phyloP scores from a whole-genome alignment of 2,113 vertebrate species.

The Lontra canadensis region DNA sequence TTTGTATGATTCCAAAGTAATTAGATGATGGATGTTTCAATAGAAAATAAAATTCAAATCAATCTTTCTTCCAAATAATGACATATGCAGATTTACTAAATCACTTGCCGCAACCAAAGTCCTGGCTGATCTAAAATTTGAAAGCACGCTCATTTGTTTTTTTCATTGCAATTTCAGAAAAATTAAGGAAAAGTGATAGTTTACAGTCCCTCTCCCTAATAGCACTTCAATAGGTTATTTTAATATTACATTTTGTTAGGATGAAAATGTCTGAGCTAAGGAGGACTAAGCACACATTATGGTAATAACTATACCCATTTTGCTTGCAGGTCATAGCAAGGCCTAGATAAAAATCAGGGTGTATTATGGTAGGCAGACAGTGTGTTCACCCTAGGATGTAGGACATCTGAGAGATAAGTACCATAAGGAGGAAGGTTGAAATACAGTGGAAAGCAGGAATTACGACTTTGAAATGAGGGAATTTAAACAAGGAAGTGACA shows the following conservation, averaged over 20 bases:
- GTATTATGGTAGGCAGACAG: not conserved
- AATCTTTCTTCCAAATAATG: not conserved
- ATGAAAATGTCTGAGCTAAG: not conserved
- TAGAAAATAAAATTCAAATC: not conserved
- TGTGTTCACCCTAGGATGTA: not conserved
- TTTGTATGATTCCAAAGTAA: not conserved
- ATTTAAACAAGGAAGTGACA: not conserved
- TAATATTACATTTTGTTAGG: not conserved
- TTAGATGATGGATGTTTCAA: not conserved
- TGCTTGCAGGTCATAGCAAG: not conserved
- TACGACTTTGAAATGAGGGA: not conserved
- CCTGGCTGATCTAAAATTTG: not conserved
- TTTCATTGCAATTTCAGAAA: not conserved
- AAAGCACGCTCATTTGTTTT: not conserved
- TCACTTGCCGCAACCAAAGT: not conserved
- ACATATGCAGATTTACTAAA: not conserved
- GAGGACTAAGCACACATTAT: not conserved
- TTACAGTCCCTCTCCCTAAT: not conserved
- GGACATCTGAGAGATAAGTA: not conserved
- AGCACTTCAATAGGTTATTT: not conserved
- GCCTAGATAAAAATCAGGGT: not conserved
- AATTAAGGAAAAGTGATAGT: not conserved
- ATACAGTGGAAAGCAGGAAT: not conserved
- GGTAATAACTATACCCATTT: not conserved
- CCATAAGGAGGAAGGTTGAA: not conserved